A percentile compares a stretch with the other conserved stretches of the same genome.
Evolutionary conservation across 1,140 invertebrate genomes (phyloP).

Genomic region (Drosophila sulfurigaster): DNA sequence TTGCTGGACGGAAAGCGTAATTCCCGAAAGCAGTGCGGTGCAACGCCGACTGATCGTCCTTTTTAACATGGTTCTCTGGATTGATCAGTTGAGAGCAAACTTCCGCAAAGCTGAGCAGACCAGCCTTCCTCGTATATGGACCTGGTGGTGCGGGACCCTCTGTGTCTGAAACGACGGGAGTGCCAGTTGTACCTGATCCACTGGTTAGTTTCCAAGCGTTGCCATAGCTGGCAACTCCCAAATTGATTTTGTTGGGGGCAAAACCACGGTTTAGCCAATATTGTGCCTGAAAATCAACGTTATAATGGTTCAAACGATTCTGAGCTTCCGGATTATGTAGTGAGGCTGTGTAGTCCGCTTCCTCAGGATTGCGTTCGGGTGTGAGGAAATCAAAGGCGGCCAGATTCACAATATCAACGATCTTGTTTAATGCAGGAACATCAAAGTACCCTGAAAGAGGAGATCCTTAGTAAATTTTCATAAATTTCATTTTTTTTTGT

Average conservation of each 20-base stretch:
- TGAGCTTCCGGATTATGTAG: slow-evolving; percentile 87
- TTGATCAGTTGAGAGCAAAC: slow-evolving; percentile 87
- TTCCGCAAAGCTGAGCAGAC: slow-evolving; percentile 88
- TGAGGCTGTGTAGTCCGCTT: slow-evolving; percentile 90
- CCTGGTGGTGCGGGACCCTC: slow-evolving; percentile 88
- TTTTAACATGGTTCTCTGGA: slow-evolving; percentile 89
- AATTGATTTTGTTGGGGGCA: slow-evolving; percentile 90
- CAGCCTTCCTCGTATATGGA: slow-evolving; percentile 87
- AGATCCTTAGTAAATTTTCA: background rate
- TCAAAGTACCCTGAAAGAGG: slow-evolving; percentile 88
- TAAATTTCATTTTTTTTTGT: background rate
- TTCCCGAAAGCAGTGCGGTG: slow-evolving; percentile 86
- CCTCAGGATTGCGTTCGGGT: slow-evolving; percentile 89
- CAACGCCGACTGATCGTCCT: slow-evolving; percentile 88
- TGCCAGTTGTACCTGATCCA: slow-evolving; percentile 90
- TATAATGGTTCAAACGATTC: slow-evolving; percentile 83
- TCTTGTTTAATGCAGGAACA: slow-evolving; percentile 88
- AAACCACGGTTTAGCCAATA: slow-evolving; percentile 89
- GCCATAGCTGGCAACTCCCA: slow-evolving; percentile 93
- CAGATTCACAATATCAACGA: slow-evolving; percentile 92
- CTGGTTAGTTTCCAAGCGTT: slow-evolving; percentile 92
- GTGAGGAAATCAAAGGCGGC: slow-evolving; percentile 92
- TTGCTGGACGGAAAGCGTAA: slow-evolving; percentile 90
- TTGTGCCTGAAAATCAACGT: slow-evolving; percentile 87
- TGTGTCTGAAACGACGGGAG: slow-evolving; percentile 89